These are phyloP conservation scores for Calidris pygmaea DNA, from an alignment of 2,113 vertebrate genomes.

Conservation along the genomic window DNA sequence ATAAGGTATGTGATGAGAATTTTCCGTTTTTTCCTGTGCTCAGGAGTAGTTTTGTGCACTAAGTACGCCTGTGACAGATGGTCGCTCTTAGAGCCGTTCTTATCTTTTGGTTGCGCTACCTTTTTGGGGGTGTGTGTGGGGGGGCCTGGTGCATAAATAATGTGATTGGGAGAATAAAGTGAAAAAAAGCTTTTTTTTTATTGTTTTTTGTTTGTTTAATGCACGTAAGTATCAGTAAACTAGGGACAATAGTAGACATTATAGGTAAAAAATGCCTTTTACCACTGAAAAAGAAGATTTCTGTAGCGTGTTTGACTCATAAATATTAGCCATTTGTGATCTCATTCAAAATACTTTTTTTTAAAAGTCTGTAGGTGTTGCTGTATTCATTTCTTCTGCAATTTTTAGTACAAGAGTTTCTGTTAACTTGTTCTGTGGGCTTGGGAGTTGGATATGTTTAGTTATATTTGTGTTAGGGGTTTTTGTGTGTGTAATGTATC, in stretches of 20 bases:
- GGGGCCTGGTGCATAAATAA: not conserved
- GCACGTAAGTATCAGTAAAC: accelerated
- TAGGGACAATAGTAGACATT: not conserved
- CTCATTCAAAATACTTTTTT: not conserved
- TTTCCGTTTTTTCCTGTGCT: not conserved
- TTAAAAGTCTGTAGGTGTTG: not conserved
- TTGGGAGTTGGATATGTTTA: not conserved
- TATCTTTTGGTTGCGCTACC: not conserved
- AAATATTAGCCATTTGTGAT: not conserved
- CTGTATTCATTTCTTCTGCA: not conserved
- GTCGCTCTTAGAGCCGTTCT: not conserved
- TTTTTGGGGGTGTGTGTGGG: not conserved
- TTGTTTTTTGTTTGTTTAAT: not conserved
- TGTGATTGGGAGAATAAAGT: not conserved
- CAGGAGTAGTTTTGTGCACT: not conserved
- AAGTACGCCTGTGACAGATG: not conserved
- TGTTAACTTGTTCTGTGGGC: not conserved
- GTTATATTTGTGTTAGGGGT: not conserved
- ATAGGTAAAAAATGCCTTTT: not conserved
- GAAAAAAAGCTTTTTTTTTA: not conserved
- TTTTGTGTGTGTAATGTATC: not conserved
- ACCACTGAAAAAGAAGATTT: not conserved
- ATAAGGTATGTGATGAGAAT: not conserved
- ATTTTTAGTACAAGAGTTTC: not conserved
- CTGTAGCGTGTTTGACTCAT: not conserved